These are phyloP conservation scores for Leucopsar rothschildi DNA, from an alignment of 2,113 vertebrate species.

Conservation along the genomic window DNA sequence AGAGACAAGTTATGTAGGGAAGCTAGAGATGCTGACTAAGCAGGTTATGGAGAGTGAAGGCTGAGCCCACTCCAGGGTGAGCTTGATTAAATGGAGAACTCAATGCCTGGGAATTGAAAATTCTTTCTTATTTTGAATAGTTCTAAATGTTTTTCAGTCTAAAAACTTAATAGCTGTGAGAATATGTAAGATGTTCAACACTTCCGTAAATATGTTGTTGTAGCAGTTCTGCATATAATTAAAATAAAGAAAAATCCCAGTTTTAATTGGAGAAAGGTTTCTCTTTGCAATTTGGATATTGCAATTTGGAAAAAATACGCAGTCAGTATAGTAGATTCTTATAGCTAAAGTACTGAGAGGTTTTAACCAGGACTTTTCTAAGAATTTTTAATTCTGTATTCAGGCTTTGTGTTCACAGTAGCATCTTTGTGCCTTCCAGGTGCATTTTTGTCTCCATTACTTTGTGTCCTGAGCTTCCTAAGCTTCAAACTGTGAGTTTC, in stretches of 20 bases:
- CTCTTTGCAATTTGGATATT: neutral
- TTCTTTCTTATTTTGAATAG: neutral
- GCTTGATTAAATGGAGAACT: neutral
- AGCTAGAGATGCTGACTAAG: neutral
- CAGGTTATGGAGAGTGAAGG: neutral
- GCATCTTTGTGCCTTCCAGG: neutral
- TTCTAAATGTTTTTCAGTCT: neutral
- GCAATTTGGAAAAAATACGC: neutral
- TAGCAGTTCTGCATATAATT: neutral
- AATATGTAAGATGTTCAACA: fast-evolving
- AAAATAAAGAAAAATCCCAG: neutral
- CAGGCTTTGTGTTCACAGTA: neutral
- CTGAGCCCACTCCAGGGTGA: fast-evolving
- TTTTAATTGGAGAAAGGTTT: neutral
- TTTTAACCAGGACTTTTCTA: neutral
- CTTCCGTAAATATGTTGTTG: neutral
- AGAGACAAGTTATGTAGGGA: neutral
- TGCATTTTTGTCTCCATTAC: neutral
- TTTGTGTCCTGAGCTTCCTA: neutral
- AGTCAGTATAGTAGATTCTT: neutral
- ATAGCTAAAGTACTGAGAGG: fast-evolving
- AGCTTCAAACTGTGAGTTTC: neutral
- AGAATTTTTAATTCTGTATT: neutral
- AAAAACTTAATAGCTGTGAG: neutral
- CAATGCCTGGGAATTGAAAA: neutral